Conservation (phyloP, 1,140 invertebrate genomes). For the Drosophila melanica region DNA sequence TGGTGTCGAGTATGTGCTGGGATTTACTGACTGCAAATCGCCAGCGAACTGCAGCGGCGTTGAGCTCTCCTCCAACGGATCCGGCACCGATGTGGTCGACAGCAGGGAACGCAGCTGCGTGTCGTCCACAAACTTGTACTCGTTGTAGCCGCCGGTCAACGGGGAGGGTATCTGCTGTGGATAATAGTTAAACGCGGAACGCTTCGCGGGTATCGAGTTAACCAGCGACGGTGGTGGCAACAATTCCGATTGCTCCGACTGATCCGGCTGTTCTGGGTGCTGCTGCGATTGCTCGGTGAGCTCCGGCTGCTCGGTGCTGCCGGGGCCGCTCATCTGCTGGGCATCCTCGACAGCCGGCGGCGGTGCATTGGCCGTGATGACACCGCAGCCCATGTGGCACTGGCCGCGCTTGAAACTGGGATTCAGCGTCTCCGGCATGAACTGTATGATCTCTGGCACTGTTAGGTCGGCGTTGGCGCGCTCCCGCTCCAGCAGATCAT, state of each 20-base stretch:
- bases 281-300: neutral
- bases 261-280: slow-evolving; percentile 4
- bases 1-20: slow-evolving; percentile 12
- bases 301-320: slow-evolving; percentile 19
- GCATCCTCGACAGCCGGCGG: neutral
- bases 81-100: slow-evolving; percentile 71
- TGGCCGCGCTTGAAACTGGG: slow-evolving; percentile 69
- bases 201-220: slow-evolving; percentile 60
- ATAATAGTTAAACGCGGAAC: slow-evolving; percentile 51
- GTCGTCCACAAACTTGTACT: slow-evolving; percentile 66
- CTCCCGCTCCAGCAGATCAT: slow-evolving; percentile 72
- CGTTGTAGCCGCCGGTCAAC: slow-evolving; percentile 26
- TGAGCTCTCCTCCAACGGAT: slow-evolving; percentile 60
- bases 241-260: neutral
- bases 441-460: slow-evolving; percentile 78
- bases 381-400: slow-evolving; percentile 65
- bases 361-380: slow-evolving; percentile 33
- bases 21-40: slow-evolving; percentile 52
- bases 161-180: slow-evolving; percentile 63
- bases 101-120: slow-evolving; percentile 48
- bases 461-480: slow-evolving; percentile 67
- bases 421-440: slow-evolving; percentile 74
- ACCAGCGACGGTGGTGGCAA: slow-evolving; percentile 2
- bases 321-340: neutral
- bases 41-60: slow-evolving; percentile 67